A percentile compares a stretch with the other conserved stretches of the same genome.
Evolutionary conservation across 2,113 vertebrate genomes (phyloP).

Genomic region (Beaufortia kweichowensis): DNA sequence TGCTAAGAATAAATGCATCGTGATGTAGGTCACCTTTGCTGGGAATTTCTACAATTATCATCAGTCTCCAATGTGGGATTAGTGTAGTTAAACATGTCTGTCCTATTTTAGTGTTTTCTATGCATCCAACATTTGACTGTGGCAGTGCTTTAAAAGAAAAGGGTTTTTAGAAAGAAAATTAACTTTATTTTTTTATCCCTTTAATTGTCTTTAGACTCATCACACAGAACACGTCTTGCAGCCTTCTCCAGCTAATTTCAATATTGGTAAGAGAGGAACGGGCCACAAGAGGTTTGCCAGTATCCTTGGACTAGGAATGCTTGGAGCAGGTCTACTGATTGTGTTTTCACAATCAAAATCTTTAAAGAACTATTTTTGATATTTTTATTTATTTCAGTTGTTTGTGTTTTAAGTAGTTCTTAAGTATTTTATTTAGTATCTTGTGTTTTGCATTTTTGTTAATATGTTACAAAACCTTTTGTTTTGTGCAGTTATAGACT

Average conservation of each 20-base stretch:
- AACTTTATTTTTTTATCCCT: not conserved
- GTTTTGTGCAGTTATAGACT: not conserved
- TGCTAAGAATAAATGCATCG: constrained; percentile 30
- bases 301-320: constrained; percentile 60
- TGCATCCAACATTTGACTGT: not conserved
- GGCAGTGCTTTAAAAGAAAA: not conserved
- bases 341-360: constrained; percentile 66
- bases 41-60: constrained; percentile 26
- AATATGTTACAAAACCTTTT: not conserved
- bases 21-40: not conserved
- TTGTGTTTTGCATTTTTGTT: constrained; percentile 5
- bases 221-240: constrained; percentile 68
- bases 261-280: constrained; percentile 56
- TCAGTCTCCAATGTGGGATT: constrained; percentile 14
- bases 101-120: not conserved
- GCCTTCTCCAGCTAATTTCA: constrained; percentile 66
- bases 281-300: constrained; percentile 59
- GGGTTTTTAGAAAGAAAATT: not conserved
- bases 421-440: constrained; percentile 27
- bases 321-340: constrained; percentile 77
- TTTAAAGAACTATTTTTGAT: constrained; percentile 51
- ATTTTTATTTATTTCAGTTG: constrained; percentile 4
- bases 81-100: not conserved
- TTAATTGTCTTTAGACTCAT: constrained; percentile 65
- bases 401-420: constrained; percentile 16